Evolutionary conservation across 2,113 vertebrate genomes (phyloP), one percentile per base, ranked within the genome.

Genomic region (Meles meles): DNA sequence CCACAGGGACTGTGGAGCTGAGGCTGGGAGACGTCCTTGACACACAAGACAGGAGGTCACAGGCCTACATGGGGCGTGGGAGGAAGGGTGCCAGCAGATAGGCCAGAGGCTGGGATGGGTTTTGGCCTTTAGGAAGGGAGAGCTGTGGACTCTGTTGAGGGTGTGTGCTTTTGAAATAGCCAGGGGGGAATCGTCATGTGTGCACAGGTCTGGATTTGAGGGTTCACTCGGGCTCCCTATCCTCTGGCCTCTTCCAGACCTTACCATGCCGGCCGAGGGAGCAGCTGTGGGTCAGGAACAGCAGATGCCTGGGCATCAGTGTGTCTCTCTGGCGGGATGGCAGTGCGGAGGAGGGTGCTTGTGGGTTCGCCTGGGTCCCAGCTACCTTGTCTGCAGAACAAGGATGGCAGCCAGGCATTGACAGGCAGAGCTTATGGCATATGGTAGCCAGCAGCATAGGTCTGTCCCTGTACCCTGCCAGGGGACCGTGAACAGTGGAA

Each of bases 211-310:
- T 77, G 34, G 7, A 65, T 11, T 5, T 20, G 34, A 80, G 57
- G 5, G 47, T n/a, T 39, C n/a, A 11, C 25, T 49, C 25, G 8
- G 34, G 39, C 34, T 69, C 29, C 4, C 12, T 17, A n/a, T n/a
- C 18, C 0, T n/a, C 44, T 3, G 65, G 14, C 55, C 29, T 0
- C 49, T 39, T 0, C 42, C 14, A 20, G 37, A 52, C 21, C 0
- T 25, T 7, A 37, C 39, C 7, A 23, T n/a, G 37, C 49, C 2
- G 29, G 37, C 49, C 14, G 57, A 27, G 10, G 39, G 31, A 10
- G 34, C 23, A 39, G 34, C 23, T 3, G 5, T 11, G 5, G 18
- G 29, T 20, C 1, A 3, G 42, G 39, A 49, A 20, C 15, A 29
- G 74, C 10, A 21, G 88, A 49, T 12, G 42, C 21, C 88, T 37